Conservation (phyloP, 2,113 vertebrate species). For the Macrotus californicus region DNA sequence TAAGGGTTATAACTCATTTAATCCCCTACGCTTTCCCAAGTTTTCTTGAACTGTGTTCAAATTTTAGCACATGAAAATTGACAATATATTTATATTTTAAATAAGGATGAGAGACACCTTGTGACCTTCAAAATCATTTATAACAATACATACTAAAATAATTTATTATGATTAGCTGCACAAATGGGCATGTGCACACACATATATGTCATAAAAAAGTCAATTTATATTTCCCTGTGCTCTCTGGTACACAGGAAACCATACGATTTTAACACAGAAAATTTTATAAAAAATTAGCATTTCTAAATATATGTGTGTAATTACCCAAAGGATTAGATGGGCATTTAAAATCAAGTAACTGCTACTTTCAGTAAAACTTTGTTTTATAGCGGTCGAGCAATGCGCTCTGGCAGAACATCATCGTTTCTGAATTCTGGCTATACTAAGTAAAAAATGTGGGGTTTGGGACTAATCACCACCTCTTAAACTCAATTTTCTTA, state of each 20-base stretch:
- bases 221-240: background rate
- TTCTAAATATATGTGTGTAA: background rate
- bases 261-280: background rate
- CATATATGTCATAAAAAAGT: background rate
- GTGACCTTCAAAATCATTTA: background rate
- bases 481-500: constrained; percentile 24
- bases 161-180: background rate
- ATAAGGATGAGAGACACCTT: background rate
- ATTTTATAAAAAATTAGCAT: background rate
- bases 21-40: background rate
- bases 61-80: background rate
- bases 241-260: background rate
- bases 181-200: background rate
- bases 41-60: background rate
- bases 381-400: background rate
- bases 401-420: background rate
- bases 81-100: background rate
- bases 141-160: background rate
- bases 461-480: background rate
- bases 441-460: background rate
- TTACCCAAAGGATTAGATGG: background rate
- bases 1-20: background rate
- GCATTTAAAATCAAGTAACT: background rate
- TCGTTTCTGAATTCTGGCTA: background rate
- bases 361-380: background rate